Evolutionary conservation across 1,140 invertebrate species (phyloP), one percentile per base, ranked within the genome.

Genomic region (Drosophila pandora): DNA sequence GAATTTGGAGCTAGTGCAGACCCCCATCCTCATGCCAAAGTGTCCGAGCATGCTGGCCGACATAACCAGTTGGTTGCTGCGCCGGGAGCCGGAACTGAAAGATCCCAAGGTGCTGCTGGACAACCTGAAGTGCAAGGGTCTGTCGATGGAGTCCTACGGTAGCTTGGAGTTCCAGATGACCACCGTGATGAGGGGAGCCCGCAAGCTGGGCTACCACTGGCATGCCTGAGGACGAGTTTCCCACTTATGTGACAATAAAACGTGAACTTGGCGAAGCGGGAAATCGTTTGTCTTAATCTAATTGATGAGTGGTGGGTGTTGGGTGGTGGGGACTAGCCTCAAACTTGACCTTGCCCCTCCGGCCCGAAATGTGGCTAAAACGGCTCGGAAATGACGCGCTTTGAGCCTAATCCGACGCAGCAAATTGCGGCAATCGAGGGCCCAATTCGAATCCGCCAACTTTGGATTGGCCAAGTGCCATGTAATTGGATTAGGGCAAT

Each of bases 401-500:
- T 30, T 21, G 22, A 25, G 53, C 13, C 57, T 88, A 88, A 88
- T 88, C 83, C 83, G 68, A 79, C 76, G 61, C 59, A 53, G 59
- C 68, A 82, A 82, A 77, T 74, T 50, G 23, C 57, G 53, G 64
- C 83, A 82, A 87, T 87, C 74, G 82, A 74, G 61, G 70, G 56
- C 70, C 41, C 45, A 76, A 76, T 58, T 65, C 37, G 30, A 79
- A 76, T 72, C 52, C 52, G 55, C 28, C 47, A 55, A 69, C 73
- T 87, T 65, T 61, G 74, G 74, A 85, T 85, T 84, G 81, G 68
- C 60, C 82, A 85, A 87, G 78, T 78, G 76, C 21, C 7, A 12
- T 9, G 34, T 82, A 88, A 88, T 88, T 88, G 79, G 83, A 88
- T 88, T 88, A 83, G 64, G 25, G 84, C 83, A 88, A 88, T 88